phyloP scores from a whole-genome alignment of 2,113 vertebrate genomes.

The Pitta sordida region DNA sequence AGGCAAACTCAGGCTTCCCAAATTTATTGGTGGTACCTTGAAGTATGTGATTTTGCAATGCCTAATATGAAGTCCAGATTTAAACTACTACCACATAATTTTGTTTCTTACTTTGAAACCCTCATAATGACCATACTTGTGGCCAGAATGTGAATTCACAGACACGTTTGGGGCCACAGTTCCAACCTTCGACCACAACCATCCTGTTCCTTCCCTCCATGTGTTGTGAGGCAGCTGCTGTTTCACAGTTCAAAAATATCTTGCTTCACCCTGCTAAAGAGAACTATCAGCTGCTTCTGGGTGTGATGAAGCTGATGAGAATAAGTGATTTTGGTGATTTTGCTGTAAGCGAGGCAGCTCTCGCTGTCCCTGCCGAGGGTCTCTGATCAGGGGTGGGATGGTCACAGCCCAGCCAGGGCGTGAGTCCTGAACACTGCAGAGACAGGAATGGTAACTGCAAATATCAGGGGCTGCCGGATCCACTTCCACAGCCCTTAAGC shows the following conservation, averaged over 20 bases:
- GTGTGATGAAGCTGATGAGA: background rate
- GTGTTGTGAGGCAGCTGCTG: background rate
- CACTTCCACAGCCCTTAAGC: background rate
- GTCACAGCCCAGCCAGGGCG: background rate
- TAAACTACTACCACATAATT: background rate
- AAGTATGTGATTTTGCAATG: background rate
- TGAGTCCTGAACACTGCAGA: background rate
- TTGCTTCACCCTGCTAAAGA: background rate
- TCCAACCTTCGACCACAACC: background rate
- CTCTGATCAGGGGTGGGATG: background rate
- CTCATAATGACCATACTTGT: background rate
- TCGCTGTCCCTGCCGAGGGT: background rate
- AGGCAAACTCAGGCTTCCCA: background rate
- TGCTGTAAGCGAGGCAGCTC: background rate
- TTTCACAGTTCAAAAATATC: conserved; percentile 6
- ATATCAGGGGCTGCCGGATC: background rate
- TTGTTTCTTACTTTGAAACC: background rate
- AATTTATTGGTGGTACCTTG: background rate
- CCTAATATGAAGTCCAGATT: background rate
- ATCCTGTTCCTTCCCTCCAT: background rate
- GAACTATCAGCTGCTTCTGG: background rate
- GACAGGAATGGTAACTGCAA: background rate
- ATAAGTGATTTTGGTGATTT: background rate
- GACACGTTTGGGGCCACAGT: background rate
- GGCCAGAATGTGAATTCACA: background rate